Percentiles rank a stretch among this genome's conserved stretches.
Evolutionary conservation across 2,113 vertebrate genomes (phyloP).

Genomic region (Nothocercus nigrocapillus): DNA sequence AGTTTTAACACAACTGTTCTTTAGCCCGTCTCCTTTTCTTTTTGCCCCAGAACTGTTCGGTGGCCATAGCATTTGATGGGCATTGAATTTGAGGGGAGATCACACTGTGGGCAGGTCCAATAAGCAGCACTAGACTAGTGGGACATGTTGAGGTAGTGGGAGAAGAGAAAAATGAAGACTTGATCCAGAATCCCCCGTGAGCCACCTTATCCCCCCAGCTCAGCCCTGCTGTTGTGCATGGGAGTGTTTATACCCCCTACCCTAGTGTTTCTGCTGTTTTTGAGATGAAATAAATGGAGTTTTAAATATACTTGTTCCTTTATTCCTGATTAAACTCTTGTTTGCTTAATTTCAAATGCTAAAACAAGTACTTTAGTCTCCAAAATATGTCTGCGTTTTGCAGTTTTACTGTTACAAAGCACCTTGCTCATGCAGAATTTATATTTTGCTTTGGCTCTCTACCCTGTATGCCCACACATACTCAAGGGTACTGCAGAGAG

Average conservation of each 20-base stretch:
- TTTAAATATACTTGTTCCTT: not conserved
- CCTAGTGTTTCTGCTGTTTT: not conserved
- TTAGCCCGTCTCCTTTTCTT: not conserved
- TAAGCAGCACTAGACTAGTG: not conserved
- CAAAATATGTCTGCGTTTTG: not conserved
- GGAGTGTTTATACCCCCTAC: not conserved
- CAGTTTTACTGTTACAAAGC: not conserved
- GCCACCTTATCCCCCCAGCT: not conserved
- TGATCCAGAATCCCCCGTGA: not conserved
- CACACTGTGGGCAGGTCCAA: accelerated
- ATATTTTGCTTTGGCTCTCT: not conserved
- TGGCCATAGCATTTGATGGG: accelerated
- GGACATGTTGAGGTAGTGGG: not conserved
- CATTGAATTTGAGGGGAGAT: not conserved
- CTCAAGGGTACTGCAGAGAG: not conserved
- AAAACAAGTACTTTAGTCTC: not conserved
- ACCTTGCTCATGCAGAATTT: not conserved
- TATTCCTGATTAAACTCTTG: not conserved
- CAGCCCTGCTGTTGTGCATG: not conserved
- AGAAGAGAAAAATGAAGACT: not conserved
- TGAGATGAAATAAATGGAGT: not conserved
- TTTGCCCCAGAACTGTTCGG: not conserved
- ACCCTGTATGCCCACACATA: not conserved
- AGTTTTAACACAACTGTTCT: accelerated
- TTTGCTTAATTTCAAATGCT: not conserved